Evolutionary conservation across 2,888 invertebrate species (phyloP), one percentile per base, ranked within the genome.

Genomic region (Ophioninae sp.): DNA sequence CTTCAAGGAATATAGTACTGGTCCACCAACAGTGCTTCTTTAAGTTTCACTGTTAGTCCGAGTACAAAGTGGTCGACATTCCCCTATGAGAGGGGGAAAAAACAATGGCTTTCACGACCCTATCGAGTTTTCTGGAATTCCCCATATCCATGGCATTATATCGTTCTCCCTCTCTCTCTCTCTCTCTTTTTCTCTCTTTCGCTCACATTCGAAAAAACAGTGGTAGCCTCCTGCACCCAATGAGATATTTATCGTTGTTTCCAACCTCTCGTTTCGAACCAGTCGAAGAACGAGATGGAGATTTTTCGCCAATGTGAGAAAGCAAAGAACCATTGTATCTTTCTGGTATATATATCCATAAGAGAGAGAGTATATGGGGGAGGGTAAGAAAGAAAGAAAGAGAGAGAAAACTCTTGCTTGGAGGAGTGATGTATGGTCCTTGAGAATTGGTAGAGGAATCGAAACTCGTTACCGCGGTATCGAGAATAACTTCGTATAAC

Each of bases 351-450:
- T 63, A 51, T 51, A 58, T 8, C 56, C 58, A 56, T 67, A n/a
- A 67, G 9, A 67, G 39, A 67, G 39, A 67, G 67, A 17, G 51
- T 51, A 51, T 13, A 17, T 13, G 13, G 17, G 17, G 17, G 51
- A 51, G 51, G 17, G 59, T 1, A 10, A 22, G 23, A 68, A 20
- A 67, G 39, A 76, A 59, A 79, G 88, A 90, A 88, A 58, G 58
- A 30, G 75, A 41, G 72, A 73, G 67, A 67, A 71, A 76, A 59
- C 56, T 51, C 13, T 63, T 64, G 30, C 44, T 39, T 37, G 37
- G 81, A 73, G 87, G 90, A 91, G 92, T 92, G 92, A 92, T 92
- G 91, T 91, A 92, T 90, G 91, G 90, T 89, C 91, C 84, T 87
- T 87, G 90, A 76, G 76, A 92, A 92, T 92, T 90, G 90, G 91